Percentiles rank a stretch among this genome's conserved stretches.
Conservation (phyloP, 2,797 vertebrate genomes). For the Rhodeus uyekii region DNA sequence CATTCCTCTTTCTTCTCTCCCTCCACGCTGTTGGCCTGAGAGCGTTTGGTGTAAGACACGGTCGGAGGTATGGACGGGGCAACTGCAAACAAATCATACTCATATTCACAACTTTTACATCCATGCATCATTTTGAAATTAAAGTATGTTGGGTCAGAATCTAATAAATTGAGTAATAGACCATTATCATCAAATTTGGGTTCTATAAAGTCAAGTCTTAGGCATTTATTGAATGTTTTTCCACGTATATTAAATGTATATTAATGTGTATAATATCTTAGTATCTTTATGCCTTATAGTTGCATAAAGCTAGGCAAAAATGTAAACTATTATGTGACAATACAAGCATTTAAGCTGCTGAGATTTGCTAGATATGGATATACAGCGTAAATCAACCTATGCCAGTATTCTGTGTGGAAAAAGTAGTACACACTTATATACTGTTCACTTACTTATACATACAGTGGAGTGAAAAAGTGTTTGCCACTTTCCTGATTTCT, state of each 20-base stretch:
- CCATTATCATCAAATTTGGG: not conserved
- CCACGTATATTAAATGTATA: not conserved
- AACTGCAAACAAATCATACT: conserved; percentile 63
- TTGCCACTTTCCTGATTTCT: too few relatives aligned
- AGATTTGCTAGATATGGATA: too few relatives aligned
- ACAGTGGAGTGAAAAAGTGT: too few relatives aligned
- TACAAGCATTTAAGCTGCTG: too few relatives aligned
- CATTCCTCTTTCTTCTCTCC: conserved; percentile 85
- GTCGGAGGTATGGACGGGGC: conserved; percentile 84
- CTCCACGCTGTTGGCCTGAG: conserved; percentile 84
- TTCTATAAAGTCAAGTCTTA: not conserved
- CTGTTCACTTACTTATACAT: too few relatives aligned
- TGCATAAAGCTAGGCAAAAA: not conserved
- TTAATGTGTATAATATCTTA: not conserved
- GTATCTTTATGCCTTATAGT: not conserved
- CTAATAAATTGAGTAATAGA: not conserved
- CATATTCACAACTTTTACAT: not conserved
- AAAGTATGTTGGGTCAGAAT: not conserved
- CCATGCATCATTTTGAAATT: not conserved
- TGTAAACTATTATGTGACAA: too few relatives aligned
- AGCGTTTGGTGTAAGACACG: conserved; percentile 84
- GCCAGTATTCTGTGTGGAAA: too few relatives aligned
- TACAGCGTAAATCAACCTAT: too few relatives aligned
- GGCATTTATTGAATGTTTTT: too few relatives aligned
- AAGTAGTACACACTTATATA: too few relatives aligned